phyloP scores from a whole-genome alignment of 2,113 vertebrate genomes.

The Spea bombifrons region DNA sequence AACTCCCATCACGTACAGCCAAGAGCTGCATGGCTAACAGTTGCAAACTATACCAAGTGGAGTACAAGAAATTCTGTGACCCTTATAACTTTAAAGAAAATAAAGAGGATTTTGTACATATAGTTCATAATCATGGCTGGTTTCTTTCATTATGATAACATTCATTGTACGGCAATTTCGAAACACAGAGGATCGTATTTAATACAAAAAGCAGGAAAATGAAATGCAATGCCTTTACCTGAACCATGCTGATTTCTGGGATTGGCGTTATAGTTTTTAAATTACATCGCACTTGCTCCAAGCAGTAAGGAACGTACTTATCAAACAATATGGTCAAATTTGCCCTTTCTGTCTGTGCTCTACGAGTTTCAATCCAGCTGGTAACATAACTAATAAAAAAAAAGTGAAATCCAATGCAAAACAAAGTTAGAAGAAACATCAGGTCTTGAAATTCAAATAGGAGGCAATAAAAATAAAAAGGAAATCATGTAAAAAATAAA shows the following conservation, averaged over 20 bases:
- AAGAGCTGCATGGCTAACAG: too few relatives aligned
- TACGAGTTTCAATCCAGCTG: slow-evolving; percentile 67
- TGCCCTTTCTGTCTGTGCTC: slow-evolving; percentile 74
- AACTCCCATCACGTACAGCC: too few relatives aligned
- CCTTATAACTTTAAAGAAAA: too few relatives aligned
- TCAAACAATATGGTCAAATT: slow-evolving; percentile 77
- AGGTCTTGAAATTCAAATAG: too few relatives aligned
- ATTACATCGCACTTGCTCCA: slow-evolving; percentile 68
- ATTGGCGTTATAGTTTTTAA: slow-evolving; percentile 73
- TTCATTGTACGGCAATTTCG: neutral
- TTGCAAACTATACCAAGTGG: too few relatives aligned
- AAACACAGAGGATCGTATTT: slow-evolving; percentile 19
- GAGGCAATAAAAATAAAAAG: too few relatives aligned
- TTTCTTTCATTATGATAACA: too few relatives aligned
- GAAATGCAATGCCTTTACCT: slow-evolving; percentile 46
- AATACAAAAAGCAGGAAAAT: slow-evolving; percentile 21
- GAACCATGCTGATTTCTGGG: slow-evolving; percentile 70
- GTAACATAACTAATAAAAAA: slow-evolving; percentile 66
- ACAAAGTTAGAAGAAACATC: slow-evolving; percentile 53
- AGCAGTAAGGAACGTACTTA: slow-evolving; percentile 68
- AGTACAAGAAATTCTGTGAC: too few relatives aligned
- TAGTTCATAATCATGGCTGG: too few relatives aligned
- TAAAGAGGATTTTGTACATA: too few relatives aligned
- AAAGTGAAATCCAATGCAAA: slow-evolving; percentile 51
- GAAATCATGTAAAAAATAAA: too few relatives aligned